A percentile compares a stretch with the other conserved stretches of the same genome.
These are phyloP conservation scores for Tribolium castaneum DNA, from an alignment of 1,140 invertebrate genomes.

Conservation along the genomic window DNA sequence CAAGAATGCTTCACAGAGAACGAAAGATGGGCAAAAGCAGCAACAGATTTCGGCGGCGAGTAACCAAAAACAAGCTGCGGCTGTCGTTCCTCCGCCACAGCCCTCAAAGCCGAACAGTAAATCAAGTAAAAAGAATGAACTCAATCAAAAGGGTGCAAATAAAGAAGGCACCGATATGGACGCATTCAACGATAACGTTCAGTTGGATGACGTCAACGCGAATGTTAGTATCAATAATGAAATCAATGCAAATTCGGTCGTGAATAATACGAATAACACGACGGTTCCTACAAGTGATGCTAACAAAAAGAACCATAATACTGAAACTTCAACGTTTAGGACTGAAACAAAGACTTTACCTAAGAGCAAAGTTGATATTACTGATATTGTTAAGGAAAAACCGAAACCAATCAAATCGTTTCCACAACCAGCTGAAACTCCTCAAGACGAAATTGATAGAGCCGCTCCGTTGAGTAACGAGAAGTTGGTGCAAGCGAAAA, in stretches of 20 bases:
- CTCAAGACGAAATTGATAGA: slow-evolving; percentile 58
- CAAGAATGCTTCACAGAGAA: slow-evolving; percentile 51
- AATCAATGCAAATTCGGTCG: slow-evolving; percentile 30
- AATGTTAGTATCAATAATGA: slow-evolving; percentile 19
- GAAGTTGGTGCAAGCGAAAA: slow-evolving; percentile 58
- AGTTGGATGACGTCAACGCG: slow-evolving; percentile 47
- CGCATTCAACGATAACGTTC: slow-evolving; percentile 60
- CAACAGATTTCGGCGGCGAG: not conserved
- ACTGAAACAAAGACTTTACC: slow-evolving; percentile 41
- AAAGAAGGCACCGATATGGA: slow-evolving; percentile 66
- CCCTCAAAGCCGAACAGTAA: slow-evolving; percentile 57
- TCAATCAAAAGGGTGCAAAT: slow-evolving; percentile 62
- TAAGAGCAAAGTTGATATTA: slow-evolving; percentile 57
- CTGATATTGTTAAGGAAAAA: slow-evolving; percentile 59
- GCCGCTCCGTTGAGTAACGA: slow-evolving; percentile 50
- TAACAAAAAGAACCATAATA: slow-evolving; percentile 27
- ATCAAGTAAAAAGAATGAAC: slow-evolving; percentile 60
- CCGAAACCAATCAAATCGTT: slow-evolving; percentile 51
- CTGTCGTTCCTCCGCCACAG: slow-evolving; percentile 53
- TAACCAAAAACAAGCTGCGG: slow-evolving; percentile 41
- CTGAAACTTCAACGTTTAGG: slow-evolving; percentile 45
- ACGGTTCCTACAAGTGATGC: slow-evolving; percentile 13
- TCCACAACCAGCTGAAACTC: slow-evolving; percentile 31
- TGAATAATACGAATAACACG: slow-evolving; percentile 22
- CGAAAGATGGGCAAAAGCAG: slow-evolving; percentile 45